A percentile compares a stretch with the other conserved stretches of the same genome.
Conservation (phyloP, 2,113 vertebrate species). For the Solea solea region DNA sequence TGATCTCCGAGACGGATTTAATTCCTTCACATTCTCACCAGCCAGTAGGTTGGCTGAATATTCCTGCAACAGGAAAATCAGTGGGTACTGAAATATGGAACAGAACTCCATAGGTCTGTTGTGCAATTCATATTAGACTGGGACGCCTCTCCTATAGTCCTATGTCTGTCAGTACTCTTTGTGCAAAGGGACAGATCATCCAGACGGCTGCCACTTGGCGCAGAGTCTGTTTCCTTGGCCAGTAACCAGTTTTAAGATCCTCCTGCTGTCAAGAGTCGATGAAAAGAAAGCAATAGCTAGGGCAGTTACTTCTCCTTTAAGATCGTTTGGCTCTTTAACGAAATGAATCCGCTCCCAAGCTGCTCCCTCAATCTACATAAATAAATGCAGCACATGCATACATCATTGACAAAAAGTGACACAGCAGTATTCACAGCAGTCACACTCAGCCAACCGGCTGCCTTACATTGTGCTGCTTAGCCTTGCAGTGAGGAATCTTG, state of each 20-base stretch:
- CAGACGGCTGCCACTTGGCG: constrained; percentile 63
- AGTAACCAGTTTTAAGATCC: constrained; percentile 69
- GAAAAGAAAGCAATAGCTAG: constrained; percentile 61
- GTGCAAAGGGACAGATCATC: constrained; percentile 29
- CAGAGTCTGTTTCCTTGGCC: constrained; percentile 50
- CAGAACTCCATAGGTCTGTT: background rate
- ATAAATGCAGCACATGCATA: constrained; percentile 45
- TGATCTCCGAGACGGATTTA: background rate
- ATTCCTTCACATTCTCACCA: constrained; percentile 6
- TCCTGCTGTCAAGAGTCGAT: constrained; percentile 63
- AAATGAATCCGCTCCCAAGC: constrained; percentile 68
- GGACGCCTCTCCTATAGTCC: constrained; percentile 4
- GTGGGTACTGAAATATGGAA: background rate
- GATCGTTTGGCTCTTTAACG: constrained; percentile 59
- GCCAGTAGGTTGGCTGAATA: background rate
- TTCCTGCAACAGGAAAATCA: background rate
- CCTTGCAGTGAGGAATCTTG: constrained; percentile 24
- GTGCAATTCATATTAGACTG: constrained; percentile 7
- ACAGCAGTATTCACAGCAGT: constrained; percentile 57
- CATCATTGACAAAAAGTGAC: constrained; percentile 70
- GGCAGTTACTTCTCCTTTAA: constrained; percentile 67
- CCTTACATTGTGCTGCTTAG: background rate
- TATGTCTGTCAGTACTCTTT: constrained; percentile 29
- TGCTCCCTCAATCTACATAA: constrained; percentile 43
- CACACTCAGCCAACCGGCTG: constrained; percentile 1